phyloP scores from a whole-genome alignment of 2,888 invertebrate species.

The Clanis bilineata region DNA sequence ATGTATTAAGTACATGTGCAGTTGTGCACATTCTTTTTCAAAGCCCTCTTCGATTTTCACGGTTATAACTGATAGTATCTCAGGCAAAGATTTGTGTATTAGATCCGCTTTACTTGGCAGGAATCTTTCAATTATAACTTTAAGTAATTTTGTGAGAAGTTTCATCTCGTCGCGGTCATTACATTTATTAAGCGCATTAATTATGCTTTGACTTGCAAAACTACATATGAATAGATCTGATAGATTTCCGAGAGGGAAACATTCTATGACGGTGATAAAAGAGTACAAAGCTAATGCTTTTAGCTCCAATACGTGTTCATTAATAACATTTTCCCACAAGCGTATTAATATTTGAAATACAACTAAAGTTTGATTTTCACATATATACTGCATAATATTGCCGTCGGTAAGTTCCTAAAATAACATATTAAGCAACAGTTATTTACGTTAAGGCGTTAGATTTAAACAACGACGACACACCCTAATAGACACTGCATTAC shows the following conservation, averaged over 20 bases:
- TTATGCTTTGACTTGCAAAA: slow-evolving; percentile 78
- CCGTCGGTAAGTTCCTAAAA: slow-evolving; percentile 60
- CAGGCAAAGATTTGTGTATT: slow-evolving; percentile 72
- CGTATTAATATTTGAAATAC: slow-evolving; percentile 79
- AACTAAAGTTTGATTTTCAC: slow-evolving; percentile 68
- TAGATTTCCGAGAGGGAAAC: slow-evolving; percentile 59
- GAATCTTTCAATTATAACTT: slow-evolving; percentile 61
- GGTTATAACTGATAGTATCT: slow-evolving; percentile 78
- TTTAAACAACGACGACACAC: too few relatives aligned
- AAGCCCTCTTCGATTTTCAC: slow-evolving; percentile 60
- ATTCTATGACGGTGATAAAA: slow-evolving; percentile 77
- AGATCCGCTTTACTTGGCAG: slow-evolving; percentile 63
- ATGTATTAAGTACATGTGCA: slow-evolving; percentile 79
- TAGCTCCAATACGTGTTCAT: slow-evolving; percentile 70
- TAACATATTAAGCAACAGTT: slow-evolving; percentile 16
- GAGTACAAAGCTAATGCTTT: slow-evolving; percentile 81
- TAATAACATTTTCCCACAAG: slow-evolving; percentile 72
- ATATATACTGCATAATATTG: slow-evolving; percentile 61
- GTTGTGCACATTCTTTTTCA: slow-evolving; percentile 51
- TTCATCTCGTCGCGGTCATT: slow-evolving; percentile 47
- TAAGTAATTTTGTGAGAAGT: slow-evolving; percentile 64
- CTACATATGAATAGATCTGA: slow-evolving; percentile 81
- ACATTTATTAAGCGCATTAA: slow-evolving; percentile 73
- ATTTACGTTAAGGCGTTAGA: too few relatives aligned
- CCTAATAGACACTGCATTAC: too few relatives aligned